Conservation (phyloP, 2,797 vertebrate genomes). For the Amphiprion clarkii region DNA sequence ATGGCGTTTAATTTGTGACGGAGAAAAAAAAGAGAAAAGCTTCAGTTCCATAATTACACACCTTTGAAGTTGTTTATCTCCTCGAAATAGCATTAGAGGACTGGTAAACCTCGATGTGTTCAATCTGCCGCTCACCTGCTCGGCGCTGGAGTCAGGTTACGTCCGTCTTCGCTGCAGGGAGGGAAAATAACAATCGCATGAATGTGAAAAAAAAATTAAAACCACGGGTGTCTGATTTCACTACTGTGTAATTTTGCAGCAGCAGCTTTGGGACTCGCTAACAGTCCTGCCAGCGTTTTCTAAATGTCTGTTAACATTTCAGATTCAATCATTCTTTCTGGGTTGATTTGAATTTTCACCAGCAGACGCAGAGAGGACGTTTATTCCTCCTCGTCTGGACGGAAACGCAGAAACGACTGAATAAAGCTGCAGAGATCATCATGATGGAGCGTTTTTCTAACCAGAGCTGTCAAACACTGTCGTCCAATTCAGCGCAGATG, state of each 20-base stretch:
- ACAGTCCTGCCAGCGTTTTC: background rate
- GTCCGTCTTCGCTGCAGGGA: background rate
- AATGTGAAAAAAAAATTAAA: constrained; percentile 5
- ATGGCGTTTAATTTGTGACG: constrained; percentile 22
- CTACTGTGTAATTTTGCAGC: background rate
- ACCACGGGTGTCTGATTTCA: constrained; percentile 1
- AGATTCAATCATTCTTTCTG: background rate
- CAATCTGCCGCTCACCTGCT: constrained; percentile 31
- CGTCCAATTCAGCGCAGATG: too few relatives aligned
- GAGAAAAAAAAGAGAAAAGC: constrained; percentile 11
- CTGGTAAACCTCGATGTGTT: constrained; percentile 19
- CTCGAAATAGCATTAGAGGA: constrained; percentile 54
- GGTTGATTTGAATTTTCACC: constrained; percentile 10
- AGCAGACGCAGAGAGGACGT: background rate
- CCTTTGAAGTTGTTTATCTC: constrained; percentile 64
- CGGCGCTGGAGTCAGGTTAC: background rate
- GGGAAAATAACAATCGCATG: background rate
- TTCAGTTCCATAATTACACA: constrained; percentile 27
- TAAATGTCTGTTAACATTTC: constrained; percentile 4
- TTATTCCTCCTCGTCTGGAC: background rate
- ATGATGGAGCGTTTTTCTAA: background rate
- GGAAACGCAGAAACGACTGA: background rate
- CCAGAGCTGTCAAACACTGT: too few relatives aligned
- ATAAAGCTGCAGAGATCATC: background rate
- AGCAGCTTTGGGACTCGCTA: background rate